These are phyloP conservation scores for Patagioenas fasciata DNA, from an alignment of 2,113 vertebrate species.

Conservation along the genomic window DNA sequence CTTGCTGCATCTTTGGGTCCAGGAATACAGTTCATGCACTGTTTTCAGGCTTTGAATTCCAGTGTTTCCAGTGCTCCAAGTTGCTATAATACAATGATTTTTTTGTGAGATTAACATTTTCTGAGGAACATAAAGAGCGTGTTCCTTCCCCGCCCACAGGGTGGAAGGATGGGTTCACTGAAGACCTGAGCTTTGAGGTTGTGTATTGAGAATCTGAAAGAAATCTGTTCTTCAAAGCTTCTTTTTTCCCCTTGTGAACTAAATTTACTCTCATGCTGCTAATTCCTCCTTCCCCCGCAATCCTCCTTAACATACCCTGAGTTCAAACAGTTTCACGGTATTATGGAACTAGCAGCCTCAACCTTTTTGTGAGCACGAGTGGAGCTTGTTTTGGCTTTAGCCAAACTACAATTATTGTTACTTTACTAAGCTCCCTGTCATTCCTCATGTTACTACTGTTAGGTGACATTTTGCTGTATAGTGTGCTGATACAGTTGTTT, in stretches of 20 bases:
- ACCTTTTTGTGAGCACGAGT: neutral
- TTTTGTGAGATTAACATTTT: conserved; percentile 49
- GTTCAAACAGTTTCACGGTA: neutral
- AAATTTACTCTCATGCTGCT: conserved; percentile 51
- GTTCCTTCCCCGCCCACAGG: conserved; percentile 27
- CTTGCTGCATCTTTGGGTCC: neutral
- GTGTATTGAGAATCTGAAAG: conserved; percentile 47
- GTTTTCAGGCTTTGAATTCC: conserved; percentile 34
- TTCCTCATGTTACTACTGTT: neutral
- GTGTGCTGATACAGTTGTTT: neutral
- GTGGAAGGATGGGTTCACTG: conserved; percentile 47
- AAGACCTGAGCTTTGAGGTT: conserved; percentile 61
- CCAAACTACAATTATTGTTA: neutral
- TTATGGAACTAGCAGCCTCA: neutral
- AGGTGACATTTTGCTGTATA: neutral
- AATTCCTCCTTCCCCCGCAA: conserved; percentile 37
- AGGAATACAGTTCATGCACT: conserved; percentile 1
- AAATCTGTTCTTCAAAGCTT: conserved; percentile 56
- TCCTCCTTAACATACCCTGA: conserved; percentile 7
- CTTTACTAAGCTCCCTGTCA: neutral
- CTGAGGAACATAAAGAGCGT: conserved; percentile 32
- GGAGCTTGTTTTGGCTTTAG: neutral
- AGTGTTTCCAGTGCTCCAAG: conserved; percentile 24
- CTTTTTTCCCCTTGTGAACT: conserved; percentile 43
- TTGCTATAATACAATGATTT: conserved; percentile 50